Evolutionary conservation across 1,140 invertebrate species (phyloP).

Genomic region (Wiebesia pumilae): DNA sequence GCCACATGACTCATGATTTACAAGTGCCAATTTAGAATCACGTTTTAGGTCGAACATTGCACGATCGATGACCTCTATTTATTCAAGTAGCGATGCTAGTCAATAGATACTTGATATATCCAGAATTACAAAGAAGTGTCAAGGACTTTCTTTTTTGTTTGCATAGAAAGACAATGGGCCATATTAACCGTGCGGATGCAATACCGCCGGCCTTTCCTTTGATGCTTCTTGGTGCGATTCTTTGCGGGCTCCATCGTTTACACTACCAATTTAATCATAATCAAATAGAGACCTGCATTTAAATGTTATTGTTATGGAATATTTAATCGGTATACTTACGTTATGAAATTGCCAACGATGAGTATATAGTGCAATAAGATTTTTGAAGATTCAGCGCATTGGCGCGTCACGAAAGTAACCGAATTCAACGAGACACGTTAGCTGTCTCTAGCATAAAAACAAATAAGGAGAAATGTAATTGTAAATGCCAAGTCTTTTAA

Average conservation of each 20-base stretch:
- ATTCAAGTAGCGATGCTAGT: not conserved
- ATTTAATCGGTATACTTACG: constrained; percentile 1
- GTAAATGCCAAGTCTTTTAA: not conserved
- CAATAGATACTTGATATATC: not conserved
- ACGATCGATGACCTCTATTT: constrained; percentile 39
- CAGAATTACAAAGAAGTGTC: not conserved
- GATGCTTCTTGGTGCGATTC: not conserved
- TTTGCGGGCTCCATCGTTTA: not conserved
- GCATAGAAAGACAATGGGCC: constrained; percentile 17
- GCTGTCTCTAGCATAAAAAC: too few species aligned
- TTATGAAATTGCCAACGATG: not conserved
- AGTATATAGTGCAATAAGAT: not conserved
- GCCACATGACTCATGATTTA: not conserved
- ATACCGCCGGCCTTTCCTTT: constrained; percentile 2
- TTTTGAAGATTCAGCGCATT: not conserved
- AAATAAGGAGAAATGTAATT: too few species aligned
- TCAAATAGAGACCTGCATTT: constrained; percentile 18
- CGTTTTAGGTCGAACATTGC: not conserved
- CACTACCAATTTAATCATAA: not conserved
- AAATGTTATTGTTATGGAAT: constrained; percentile 8
- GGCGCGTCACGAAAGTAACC: not conserved
- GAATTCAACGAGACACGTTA: not conserved
- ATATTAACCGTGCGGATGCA: not conserved
- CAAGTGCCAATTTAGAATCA: constrained; percentile 22
- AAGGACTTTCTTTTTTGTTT: constrained; percentile 25